Base-by-base conservation (phyloP, 2,888 invertebrate species). In the Monoplex corrugatus region DNA sequence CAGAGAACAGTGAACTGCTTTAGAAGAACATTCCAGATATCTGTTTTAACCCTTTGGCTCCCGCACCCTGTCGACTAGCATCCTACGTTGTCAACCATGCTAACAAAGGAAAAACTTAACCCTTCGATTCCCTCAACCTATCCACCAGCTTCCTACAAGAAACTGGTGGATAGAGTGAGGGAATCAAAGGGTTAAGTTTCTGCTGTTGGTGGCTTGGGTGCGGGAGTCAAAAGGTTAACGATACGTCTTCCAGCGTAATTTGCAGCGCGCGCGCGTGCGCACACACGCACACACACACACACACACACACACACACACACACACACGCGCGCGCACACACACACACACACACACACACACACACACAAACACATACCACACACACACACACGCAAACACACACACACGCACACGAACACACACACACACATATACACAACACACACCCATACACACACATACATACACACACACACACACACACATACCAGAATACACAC, bases 321-420 rank as follows among this genome's bases (percentile, higher is more conserved):
- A 40, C 28, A 40, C 78, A 80, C 40, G 23, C 43, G 23, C 40
- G 23, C 78, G 40, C 40, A 23, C 80, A 80, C 43, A 23, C 80
- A 80, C 43, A 23, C 80, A 43, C 43, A 43, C 80, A 13, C 43
- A 43, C 80, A 40, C 3, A 43, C 80, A 38, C 43, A 80, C 80
- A 43, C 43, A 43, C 80, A 43, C 43, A 80, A 23, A 43, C 43
- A 80, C 80, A 80, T 10, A 80, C 80, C 80, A 80, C 43, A 80
- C 80, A 80, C 43, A 80, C 80, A 80, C 43, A 80, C 80, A 80
- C 43, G 43, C 44, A 80, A 19, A 80, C 80, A 80, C n/a, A 80
- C 80, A 80, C 43, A 80, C 80, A 44, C 43, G 28, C 80, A 44
- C 43, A 43, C 80, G 28, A 19, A 80, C 44, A 80, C 43, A 43